These are phyloP conservation scores for Mormyrus hasselquistii DNA, from an alignment of 2,797 vertebrate genomes.

Conservation along the genomic window DNA sequence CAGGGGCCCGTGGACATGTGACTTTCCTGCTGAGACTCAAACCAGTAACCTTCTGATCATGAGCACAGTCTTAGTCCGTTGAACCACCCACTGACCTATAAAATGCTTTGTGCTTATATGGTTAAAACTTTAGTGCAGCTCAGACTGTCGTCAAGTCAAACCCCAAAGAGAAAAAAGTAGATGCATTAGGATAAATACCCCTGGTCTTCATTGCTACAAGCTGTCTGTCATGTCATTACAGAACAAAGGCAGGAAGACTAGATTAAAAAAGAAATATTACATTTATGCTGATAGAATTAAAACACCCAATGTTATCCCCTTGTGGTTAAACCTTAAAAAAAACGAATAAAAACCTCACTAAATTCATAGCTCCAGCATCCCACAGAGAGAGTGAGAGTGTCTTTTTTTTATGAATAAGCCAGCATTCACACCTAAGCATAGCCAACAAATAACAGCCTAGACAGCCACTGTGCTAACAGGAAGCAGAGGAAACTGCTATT, in stretches of 20 bases:
- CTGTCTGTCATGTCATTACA: neutral
- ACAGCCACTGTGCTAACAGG: neutral
- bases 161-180: neutral
- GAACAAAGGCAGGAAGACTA: neutral
- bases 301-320: neutral
- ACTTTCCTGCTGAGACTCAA: neutral
- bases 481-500: neutral
- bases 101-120: neutral
- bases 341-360: neutral
- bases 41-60: neutral
- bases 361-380: neutral
- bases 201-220: neutral
- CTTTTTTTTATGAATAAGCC: neutral
- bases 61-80: neutral
- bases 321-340: neutral
- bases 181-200: neutral
- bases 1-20: neutral
- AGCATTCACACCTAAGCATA: neutral
- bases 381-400: neutral
- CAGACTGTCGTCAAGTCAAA: neutral
- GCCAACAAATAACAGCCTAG: neutral
- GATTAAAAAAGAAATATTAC: neutral
- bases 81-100: neutral
- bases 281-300: neutral
- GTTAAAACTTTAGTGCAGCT: neutral